Evolutionary conservation across 2,888 invertebrate species (phyloP), one percentile per base, ranked within the genome.

Genomic region (Adelphocoris suturalis): DNA sequence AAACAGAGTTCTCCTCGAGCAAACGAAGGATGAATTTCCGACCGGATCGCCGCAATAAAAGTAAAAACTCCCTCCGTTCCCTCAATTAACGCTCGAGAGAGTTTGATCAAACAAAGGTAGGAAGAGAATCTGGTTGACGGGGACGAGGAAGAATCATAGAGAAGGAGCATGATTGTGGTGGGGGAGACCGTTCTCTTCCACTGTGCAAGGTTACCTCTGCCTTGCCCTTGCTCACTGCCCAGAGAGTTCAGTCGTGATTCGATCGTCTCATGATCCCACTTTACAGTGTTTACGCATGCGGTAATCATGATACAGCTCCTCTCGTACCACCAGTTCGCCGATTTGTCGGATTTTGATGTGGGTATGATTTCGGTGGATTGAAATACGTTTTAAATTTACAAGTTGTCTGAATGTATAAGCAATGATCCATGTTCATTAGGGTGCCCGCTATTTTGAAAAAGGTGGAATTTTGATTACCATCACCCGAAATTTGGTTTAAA

Each of bases 261-360:
- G 68, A 68, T 3, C 68, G 68, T 68, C 23, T 12, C 19, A 68
- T 68, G 23, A 23, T 68, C 23, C 19, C 23, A 11, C 68, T 23
- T 68, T 68, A 23, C 27, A n/a, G 68, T 23, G 23, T 68, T 23
- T 2, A 23, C 23, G 27, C 68, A 23, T 23, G 68, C 68, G 27
- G 68, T 23, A 52, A 52, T 82, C 12, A 88, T 88, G 88, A 88
- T 88, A 78, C 76, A 76, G 57, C 78, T 88, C n/a, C 46, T 88
- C 28, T 88, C 88, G 4, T 88, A 78, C 16, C 88, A 88, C 61
- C 88, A 88, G 80, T 88, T 52, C 46, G 57, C 85, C 57, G 85
- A 85, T 61, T 57, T 85, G 85, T 16, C 85, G 85, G 85, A 85
- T 57, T 85, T 37, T 16, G 85, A 85, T 57, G 82, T 85, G 37